Conservation (phyloP, 2,888 invertebrate species). For the Catocala sponsa region DNA sequence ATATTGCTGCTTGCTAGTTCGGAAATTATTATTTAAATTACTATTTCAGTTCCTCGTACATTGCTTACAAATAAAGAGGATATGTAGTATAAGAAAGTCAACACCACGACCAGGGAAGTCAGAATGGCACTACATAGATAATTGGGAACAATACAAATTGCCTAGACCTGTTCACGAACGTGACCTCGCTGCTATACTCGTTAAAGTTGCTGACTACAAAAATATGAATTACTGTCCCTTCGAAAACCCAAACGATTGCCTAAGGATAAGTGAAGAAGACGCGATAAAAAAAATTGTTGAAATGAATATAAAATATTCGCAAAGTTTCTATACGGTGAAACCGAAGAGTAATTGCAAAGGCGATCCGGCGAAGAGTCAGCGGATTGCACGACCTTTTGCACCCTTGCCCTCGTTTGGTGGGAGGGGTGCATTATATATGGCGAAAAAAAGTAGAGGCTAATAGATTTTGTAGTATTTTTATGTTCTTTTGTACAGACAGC, state of each 20-base stretch:
- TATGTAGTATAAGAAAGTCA: not conserved
- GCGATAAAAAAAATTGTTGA: conserved; percentile 3
- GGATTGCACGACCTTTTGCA: not conserved
- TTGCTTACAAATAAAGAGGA: not conserved
- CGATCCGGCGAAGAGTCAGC: not conserved
- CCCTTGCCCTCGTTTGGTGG: not conserved
- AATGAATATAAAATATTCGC: not conserved
- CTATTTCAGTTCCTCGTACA: not conserved
- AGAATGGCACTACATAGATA: conserved; percentile 34
- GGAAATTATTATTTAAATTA: too few species aligned
- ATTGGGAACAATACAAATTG: conserved; percentile 52
- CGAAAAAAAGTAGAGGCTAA: not conserved
- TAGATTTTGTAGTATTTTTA: not conserved
- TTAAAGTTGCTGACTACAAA: conserved; percentile 33
- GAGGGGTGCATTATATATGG: not conserved
- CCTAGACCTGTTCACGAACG: conserved; percentile 34
- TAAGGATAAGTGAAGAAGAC: not conserved
- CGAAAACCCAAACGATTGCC: conserved; percentile 1
- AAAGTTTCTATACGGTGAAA: not conserved
- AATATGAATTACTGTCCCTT: conserved; percentile 53
- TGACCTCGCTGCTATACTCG: conserved; percentile 42
- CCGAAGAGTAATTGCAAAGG: not conserved
- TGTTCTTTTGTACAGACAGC: not conserved
- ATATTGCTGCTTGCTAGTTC: too few species aligned
- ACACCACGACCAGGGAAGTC: not conserved